Percentiles rank a stretch among this genome's conserved stretches.
phyloP scores from a whole-genome alignment of 2,113 vertebrate genomes.

The Pelecanus crispus region DNA sequence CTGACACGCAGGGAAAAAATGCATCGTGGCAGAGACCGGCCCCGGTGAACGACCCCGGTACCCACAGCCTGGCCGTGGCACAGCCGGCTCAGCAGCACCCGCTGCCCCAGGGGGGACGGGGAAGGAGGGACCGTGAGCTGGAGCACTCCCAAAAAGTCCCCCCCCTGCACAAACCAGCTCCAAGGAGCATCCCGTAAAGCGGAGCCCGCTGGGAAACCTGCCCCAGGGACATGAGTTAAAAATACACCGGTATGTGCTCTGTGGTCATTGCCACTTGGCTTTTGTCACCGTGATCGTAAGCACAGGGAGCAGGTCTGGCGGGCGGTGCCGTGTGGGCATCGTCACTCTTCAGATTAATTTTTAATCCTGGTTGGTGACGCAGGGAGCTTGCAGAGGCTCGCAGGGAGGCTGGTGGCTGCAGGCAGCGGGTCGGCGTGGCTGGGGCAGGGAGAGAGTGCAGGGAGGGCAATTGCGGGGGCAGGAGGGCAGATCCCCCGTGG shows the following conservation, averaged over 20 bases:
- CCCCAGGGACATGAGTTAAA: not conserved
- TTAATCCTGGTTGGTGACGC: fast-evolving
- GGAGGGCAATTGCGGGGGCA: not conserved
- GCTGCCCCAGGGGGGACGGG: not conserved
- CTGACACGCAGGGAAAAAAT: not conserved
- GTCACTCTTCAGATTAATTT: not conserved
- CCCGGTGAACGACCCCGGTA: fast-evolving
- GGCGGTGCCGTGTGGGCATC: not conserved
- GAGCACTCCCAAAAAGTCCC: not conserved
- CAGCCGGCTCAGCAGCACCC: not conserved
- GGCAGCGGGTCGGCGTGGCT: not conserved
- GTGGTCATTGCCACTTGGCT: not conserved
- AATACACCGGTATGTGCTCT: not conserved
- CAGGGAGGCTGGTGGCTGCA: not conserved
- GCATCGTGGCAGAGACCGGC: not conserved
- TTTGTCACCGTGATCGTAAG: not conserved
- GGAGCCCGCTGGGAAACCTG: not conserved
- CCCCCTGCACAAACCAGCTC: not conserved
- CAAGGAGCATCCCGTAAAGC: not conserved
- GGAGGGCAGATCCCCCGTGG: not conserved
- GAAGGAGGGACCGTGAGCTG: not conserved
- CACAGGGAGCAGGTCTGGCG: not conserved
- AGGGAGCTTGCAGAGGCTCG: not conserved
- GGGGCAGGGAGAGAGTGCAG: not conserved
- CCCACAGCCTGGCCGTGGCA: not conserved